phyloP scores from a whole-genome alignment of 2,113 vertebrate species.

The Cardinalis cardinalis region DNA sequence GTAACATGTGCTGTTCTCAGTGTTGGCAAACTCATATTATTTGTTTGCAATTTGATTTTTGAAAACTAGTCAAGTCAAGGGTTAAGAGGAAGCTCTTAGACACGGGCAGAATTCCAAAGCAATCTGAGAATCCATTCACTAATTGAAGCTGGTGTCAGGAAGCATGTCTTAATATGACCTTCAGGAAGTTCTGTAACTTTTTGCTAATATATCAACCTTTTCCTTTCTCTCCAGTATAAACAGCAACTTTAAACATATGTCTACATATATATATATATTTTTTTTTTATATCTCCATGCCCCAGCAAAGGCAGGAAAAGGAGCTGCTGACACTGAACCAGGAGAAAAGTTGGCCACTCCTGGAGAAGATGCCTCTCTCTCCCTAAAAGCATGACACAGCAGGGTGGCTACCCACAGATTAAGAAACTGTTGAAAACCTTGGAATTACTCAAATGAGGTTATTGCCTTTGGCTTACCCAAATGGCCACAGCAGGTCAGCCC shows the following conservation, averaged over 20 bases:
- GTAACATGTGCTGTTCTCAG: not conserved
- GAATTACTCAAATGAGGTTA: not conserved
- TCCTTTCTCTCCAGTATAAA: not conserved
- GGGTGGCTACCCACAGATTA: not conserved
- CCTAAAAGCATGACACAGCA: not conserved
- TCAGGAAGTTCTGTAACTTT: constrained; percentile 23
- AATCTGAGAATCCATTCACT: not conserved
- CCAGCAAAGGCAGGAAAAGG: not conserved
- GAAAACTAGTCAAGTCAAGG: not conserved
- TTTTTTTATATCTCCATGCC: not conserved
- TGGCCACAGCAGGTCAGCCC: not conserved
- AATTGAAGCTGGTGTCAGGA: not conserved
- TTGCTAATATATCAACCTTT: not conserved
- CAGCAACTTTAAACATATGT: not conserved
- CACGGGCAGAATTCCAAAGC: not conserved
- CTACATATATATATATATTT: not conserved
- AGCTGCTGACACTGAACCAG: not conserved
- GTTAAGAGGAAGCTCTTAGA: constrained; percentile 1
- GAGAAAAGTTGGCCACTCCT: not conserved
- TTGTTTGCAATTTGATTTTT: not conserved
- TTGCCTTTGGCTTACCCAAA: not conserved
- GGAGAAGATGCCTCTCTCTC: not conserved
- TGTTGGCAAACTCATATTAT: not conserved
- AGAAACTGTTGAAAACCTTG: not conserved
- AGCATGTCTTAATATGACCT: constrained; percentile 1